Conservation (phyloP, 2,888 invertebrate genomes). For the Eupeodes latifasciatus region DNA sequence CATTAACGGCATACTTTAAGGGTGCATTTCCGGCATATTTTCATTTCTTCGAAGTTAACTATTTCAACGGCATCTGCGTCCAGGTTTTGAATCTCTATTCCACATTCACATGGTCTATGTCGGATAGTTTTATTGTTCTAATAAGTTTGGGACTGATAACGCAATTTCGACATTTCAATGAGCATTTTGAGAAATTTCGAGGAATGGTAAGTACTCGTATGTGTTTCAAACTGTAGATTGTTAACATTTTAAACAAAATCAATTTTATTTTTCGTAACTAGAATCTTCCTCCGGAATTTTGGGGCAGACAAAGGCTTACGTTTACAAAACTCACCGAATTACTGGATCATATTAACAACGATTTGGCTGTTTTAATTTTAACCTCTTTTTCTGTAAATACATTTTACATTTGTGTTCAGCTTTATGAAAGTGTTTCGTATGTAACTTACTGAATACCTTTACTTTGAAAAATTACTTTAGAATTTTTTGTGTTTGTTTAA, state of each 20-base stretch:
- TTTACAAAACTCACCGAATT: slow-evolving; percentile 85
- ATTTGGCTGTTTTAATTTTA: slow-evolving; percentile 86
- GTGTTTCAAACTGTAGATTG: background rate
- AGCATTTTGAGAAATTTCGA: slow-evolving; percentile 58
- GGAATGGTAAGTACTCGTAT: slow-evolving; percentile 72
- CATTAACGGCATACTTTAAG: slow-evolving; percentile 81
- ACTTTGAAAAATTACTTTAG: background rate
- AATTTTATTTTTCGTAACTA: slow-evolving; percentile 40
- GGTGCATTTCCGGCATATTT: slow-evolving; percentile 85
- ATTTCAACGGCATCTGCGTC: slow-evolving; percentile 85
- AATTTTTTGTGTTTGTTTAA: background rate
- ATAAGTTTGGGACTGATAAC: slow-evolving; percentile 87
- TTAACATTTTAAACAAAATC: too few relatives aligned
- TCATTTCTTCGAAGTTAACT: slow-evolving; percentile 84
- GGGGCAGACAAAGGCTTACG: slow-evolving; percentile 87
- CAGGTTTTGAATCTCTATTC: slow-evolving; percentile 82
- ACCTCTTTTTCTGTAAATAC: slow-evolving; percentile 88
- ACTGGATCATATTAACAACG: slow-evolving; percentile 86
- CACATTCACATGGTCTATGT: slow-evolving; percentile 88
- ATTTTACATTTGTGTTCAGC: slow-evolving; percentile 89
- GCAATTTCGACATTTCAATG: slow-evolving; percentile 86
- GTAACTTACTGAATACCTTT: slow-evolving; percentile 71
- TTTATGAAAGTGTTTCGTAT: slow-evolving; percentile 88
- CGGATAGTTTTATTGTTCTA: slow-evolving; percentile 88
- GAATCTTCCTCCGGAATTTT: slow-evolving; percentile 86